These are phyloP conservation scores for Metopolophium dirhodum DNA, from an alignment of 1,140 invertebrate species.

Conservation along the genomic window DNA sequence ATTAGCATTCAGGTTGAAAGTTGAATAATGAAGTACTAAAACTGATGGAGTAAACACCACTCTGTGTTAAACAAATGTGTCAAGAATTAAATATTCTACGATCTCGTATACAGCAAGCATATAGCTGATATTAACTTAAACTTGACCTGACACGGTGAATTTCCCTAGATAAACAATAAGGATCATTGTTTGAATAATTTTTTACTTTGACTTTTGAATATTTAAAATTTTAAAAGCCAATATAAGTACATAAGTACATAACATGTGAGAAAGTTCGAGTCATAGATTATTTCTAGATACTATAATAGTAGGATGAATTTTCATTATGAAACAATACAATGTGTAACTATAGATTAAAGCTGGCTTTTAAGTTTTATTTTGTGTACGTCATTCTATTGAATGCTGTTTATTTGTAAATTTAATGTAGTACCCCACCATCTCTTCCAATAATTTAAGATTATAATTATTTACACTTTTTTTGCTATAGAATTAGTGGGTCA, in stretches of 20 bases:
- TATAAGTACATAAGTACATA: not conserved
- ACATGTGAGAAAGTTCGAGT: not conserved
- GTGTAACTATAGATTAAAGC: not conserved
- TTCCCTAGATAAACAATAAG: not conserved
- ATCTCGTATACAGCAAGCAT: not conserved
- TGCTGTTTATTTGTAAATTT: too few species aligned
- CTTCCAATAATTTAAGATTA: too few species aligned
- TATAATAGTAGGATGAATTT: not conserved
- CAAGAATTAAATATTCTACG: not conserved
- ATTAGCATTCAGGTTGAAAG: not conserved
- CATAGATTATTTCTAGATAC: not conserved
- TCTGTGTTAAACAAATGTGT: not conserved
- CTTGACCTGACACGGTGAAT: too few species aligned
- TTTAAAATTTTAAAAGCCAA: not conserved
- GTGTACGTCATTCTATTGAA: too few species aligned
- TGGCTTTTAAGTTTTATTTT: too few species aligned
- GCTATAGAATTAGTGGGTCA: not conserved
- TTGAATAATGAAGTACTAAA: not conserved
- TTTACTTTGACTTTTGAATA: not conserved
- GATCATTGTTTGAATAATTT: not conserved
- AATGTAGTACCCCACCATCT: too few species aligned
- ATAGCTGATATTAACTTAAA: too few species aligned
- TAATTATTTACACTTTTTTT: not conserved
- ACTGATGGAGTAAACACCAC: not conserved
- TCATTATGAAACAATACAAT: not conserved